These are phyloP conservation scores for Aix galericulata DNA, from an alignment of 2,113 vertebrate species.

Conservation along the genomic window DNA sequence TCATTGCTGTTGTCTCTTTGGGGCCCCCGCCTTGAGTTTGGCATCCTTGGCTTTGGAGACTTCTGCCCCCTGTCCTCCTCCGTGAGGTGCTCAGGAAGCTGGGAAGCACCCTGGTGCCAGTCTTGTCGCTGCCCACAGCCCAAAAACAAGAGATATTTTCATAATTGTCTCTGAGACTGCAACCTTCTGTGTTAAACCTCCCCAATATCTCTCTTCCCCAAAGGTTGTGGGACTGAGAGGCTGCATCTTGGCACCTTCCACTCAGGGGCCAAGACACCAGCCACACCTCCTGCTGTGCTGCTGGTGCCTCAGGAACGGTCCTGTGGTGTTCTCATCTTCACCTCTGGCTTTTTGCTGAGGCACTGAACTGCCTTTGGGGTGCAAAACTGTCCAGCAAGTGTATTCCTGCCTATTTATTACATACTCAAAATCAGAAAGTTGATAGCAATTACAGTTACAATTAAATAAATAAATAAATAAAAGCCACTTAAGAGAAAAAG, in stretches of 20 bases:
- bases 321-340: background rate
- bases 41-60: background rate
- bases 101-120: background rate
- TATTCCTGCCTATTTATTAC: background rate
- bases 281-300: slow-evolving; percentile 24
- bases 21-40: background rate
- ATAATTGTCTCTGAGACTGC: background rate
- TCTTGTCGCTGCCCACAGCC: background rate
- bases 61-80: background rate
- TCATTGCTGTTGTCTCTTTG: background rate
- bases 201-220: accelerated
- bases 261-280: background rate
- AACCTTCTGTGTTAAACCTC: background rate
- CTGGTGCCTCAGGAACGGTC: background rate
- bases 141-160: background rate
- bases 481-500: background rate
- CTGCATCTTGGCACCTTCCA: background rate
- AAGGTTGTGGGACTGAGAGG: background rate
- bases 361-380: background rate
- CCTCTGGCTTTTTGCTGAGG: background rate
- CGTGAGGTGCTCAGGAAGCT: background rate
- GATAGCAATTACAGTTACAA: background rate
- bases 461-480: no score
- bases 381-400: background rate
- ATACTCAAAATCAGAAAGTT: background rate